Conservation (phyloP, 2,113 vertebrate genomes). For the Elgaria multicarinata region DNA sequence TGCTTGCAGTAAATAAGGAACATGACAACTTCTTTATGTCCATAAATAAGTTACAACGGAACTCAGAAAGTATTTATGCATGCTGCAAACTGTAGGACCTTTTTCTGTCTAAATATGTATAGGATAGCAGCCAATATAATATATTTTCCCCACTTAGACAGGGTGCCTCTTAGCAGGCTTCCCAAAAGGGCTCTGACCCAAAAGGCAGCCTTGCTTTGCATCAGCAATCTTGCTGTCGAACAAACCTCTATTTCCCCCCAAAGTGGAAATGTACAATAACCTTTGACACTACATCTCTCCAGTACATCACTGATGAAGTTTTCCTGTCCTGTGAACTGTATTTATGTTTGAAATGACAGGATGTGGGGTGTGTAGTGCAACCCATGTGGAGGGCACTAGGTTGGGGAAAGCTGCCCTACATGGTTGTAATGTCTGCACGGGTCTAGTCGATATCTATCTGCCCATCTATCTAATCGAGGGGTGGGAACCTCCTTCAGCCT, state of each 20-base stretch:
- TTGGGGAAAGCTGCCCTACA: not conserved
- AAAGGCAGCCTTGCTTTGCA: no score
- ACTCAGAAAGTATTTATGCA: no score
- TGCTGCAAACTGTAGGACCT: no score
- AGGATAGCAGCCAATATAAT: no score
- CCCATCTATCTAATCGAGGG: no score
- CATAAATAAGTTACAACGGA: not conserved
- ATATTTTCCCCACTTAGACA: not conserved
- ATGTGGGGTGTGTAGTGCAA: no score
- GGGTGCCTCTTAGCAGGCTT: not conserved
- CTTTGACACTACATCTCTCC: not conserved
- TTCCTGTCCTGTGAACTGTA: slow-evolving; percentile 26
- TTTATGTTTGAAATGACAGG: not conserved
- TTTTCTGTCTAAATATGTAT: no score
- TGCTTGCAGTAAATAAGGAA: not conserved
- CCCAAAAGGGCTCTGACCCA: no score
- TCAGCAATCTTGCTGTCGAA: not conserved
- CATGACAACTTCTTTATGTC: not conserved
- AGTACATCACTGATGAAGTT: not conserved
- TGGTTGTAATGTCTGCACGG: not conserved
- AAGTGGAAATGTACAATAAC: not conserved
- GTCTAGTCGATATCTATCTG: not conserved
- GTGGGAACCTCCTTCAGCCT: no score
- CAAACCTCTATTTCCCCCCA: not conserved
- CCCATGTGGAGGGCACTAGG: no score